Conservation (phyloP, 2,113 vertebrate genomes). For the Scopus umbretta region DNA sequence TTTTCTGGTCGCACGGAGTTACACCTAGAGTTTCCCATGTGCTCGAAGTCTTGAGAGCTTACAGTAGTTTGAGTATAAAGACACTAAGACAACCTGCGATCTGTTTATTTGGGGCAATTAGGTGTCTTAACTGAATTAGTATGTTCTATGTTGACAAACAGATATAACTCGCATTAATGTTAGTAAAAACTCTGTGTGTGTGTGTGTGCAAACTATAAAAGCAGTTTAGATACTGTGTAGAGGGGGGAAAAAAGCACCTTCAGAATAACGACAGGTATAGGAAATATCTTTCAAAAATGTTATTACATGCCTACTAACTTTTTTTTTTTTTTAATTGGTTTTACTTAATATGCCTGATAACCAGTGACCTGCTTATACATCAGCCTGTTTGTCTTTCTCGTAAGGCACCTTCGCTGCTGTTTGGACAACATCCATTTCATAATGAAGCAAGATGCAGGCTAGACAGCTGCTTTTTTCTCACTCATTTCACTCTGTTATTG, state of each 20-base stretch:
- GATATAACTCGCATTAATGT: not conserved
- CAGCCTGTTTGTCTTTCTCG: not conserved
- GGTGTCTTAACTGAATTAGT: not conserved
- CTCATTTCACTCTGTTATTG: constrained; percentile 94
- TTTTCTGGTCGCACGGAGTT: not conserved
- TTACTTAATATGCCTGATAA: not conserved
- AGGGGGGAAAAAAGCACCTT: accelerated
- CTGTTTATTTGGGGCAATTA: not conserved
- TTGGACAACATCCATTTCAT: constrained; percentile 58
- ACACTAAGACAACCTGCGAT: not conserved
- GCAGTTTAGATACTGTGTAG: not conserved
- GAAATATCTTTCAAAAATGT: not conserved
- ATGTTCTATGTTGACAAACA: not conserved
- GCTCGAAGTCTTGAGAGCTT: not conserved
- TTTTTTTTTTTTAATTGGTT: not conserved
- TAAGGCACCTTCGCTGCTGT: constrained; percentile 24
- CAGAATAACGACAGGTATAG: not conserved
- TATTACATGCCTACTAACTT: not conserved
- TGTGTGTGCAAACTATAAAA: not conserved
- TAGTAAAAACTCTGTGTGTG: not conserved
- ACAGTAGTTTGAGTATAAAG: not conserved
- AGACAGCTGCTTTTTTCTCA: constrained; percentile 95
- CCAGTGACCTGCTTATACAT: not conserved
- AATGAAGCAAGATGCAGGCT: constrained; percentile 73
- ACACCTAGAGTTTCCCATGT: not conserved